Evolutionary conservation across 1,140 invertebrate genomes (phyloP).

Genomic region (Octopus sinensis): DNA sequence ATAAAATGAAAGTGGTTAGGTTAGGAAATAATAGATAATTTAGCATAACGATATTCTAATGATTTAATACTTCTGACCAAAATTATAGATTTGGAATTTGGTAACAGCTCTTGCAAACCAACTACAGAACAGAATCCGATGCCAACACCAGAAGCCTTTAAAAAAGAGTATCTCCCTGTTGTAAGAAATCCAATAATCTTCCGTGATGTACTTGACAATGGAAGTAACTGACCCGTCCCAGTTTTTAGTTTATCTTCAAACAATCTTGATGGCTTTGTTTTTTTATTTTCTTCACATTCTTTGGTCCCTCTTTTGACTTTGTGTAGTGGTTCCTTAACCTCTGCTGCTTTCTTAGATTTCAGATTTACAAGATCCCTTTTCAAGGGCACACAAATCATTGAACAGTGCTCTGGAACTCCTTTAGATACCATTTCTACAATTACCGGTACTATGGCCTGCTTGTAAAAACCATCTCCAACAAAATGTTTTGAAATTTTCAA

Average conservation of each 20-base stretch:
- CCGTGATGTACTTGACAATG: constrained; percentile 41
- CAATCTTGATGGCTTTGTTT: constrained; percentile 34
- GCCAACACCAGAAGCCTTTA: constrained; percentile 39
- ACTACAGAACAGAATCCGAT: constrained; percentile 42
- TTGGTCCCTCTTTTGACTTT: constrained; percentile 63
- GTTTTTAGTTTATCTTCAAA: constrained; percentile 38
- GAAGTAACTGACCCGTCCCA: constrained; percentile 21
- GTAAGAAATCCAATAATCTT: constrained; percentile 73
- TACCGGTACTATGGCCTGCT: constrained; percentile 60
- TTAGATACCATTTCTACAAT: constrained; percentile 32
- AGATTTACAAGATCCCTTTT: constrained; percentile 60
- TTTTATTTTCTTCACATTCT: constrained; percentile 60
- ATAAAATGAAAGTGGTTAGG: background rate
- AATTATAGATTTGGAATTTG: background rate
- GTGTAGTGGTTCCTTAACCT: constrained; percentile 64
- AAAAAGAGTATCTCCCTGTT: constrained; percentile 70
- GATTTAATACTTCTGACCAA: constrained; percentile 19
- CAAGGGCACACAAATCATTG: constrained; percentile 59
- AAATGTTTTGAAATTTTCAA: background rate
- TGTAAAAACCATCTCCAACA: constrained; percentile 52
- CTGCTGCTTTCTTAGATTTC: constrained; percentile 58
- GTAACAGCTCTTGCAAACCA: constrained; percentile 29
- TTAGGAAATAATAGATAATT: constrained; percentile 1
- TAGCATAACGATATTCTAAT: constrained; percentile 26
- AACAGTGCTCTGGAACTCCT: constrained; percentile 40